phyloP scores from a whole-genome alignment of 2,113 vertebrate genomes.

The Chaenocephalus aceratus region DNA sequence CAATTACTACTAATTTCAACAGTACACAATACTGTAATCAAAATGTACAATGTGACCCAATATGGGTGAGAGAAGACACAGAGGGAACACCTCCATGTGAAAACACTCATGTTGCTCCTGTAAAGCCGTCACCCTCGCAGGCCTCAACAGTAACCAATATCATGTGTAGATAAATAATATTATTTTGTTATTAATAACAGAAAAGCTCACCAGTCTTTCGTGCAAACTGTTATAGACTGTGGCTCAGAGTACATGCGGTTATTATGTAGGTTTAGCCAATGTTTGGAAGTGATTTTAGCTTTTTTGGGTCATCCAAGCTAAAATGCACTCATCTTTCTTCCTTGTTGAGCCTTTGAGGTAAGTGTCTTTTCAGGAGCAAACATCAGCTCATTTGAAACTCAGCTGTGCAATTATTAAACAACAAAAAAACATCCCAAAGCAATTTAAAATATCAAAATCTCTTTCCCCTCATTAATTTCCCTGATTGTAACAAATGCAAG shows the following conservation, averaged over 20 bases:
- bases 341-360: slow-evolving; percentile 35
- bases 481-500: slow-evolving; percentile 84
- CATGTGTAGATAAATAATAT: slow-evolving; percentile 39
- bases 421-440: slow-evolving; percentile 57
- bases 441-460: slow-evolving; percentile 73
- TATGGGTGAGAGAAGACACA: slow-evolving; percentile 90
- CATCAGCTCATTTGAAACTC: slow-evolving; percentile 77
- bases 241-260: slow-evolving; percentile 29
- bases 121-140: slow-evolving; percentile 55
- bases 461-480: slow-evolving; percentile 67
- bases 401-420: slow-evolving; percentile 81
- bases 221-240: slow-evolving; percentile 62
- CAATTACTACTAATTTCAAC: slow-evolving; percentile 77
- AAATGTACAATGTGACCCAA: slow-evolving; percentile 92
- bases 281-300: too few species aligned
- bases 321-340: background rate
- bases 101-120: slow-evolving; percentile 70
- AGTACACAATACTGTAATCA: slow-evolving; percentile 95
- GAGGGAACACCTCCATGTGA: slow-evolving; percentile 70
- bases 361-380: slow-evolving; percentile 69
- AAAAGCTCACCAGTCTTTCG: slow-evolving; percentile 56
- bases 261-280: slow-evolving; percentile 18
- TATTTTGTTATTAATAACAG: slow-evolving; percentile 14
- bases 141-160: slow-evolving; percentile 46
- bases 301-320: slow-evolving; percentile 4